Conservation (phyloP, 2,113 vertebrate species). For the Pterocles burchelli region DNA sequence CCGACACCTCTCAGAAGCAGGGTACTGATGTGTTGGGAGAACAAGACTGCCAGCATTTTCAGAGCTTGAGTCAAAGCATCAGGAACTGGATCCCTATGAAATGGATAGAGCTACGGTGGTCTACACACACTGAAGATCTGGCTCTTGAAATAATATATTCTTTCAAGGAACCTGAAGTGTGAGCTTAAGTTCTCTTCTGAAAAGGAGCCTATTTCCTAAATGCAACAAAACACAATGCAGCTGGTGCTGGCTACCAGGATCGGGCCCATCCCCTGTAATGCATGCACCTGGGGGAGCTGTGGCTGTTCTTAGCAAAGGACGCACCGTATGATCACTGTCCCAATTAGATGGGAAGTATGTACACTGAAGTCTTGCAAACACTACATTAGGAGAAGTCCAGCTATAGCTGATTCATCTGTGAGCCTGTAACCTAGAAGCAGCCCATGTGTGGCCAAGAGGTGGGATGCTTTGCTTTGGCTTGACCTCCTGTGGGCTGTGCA, state of each 20-base stretch:
- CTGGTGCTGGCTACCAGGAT: neutral
- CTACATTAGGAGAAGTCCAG: neutral
- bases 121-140: neutral
- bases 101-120: neutral
- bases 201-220: neutral
- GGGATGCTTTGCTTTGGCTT: neutral
- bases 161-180: neutral
- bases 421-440: neutral
- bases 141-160: neutral
- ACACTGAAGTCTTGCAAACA: neutral
- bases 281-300: neutral
- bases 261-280: neutral
- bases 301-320: rapidly evolving
- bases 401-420: neutral
- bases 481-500: rapidly evolving
- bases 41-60: neutral
- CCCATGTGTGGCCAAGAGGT: rapidly evolving
- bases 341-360: neutral
- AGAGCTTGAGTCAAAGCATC: neutral
- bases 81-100: neutral
- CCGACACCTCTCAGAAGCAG: neutral
- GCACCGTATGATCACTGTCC: neutral
- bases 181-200: neutral
- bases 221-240: neutral
- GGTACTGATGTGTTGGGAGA: neutral